Percentiles rank a stretch among this genome's conserved stretches.
phyloP scores from a whole-genome alignment of 92 coral and sea anemone genomes.

The Parazoanthus darwini region DNA sequence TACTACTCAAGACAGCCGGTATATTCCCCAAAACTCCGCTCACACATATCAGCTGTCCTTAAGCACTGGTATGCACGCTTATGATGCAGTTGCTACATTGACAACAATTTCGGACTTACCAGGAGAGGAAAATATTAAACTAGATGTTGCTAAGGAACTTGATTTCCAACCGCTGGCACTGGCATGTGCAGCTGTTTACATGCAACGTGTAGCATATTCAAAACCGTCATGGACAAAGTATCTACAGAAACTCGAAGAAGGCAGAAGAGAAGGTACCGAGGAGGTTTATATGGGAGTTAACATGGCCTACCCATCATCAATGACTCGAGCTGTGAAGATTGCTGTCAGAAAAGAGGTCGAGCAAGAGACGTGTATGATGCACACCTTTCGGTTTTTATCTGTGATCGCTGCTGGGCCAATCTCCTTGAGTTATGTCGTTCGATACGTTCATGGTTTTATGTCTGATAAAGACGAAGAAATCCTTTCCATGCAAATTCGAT shows the following conservation, averaged over 20 bases:
- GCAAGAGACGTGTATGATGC: neutral
- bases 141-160: neutral
- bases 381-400: constrained; percentile 21
- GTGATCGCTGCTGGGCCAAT: neutral
- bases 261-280: constrained; percentile 38
- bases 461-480: constrained; percentile 7
- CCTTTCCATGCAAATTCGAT: neutral
- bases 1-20: constrained; percentile 32
- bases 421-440: neutral
- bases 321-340: constrained; percentile 23
- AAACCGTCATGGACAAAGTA: constrained; percentile 26
- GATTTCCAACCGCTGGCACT: no score
- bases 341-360: constrained; percentile 9
- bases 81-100: constrained; percentile 1
- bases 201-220: neutral
- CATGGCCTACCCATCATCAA: neutral
- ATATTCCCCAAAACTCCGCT: neutral
- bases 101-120: neutral
- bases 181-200: no score
- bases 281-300: neutral
- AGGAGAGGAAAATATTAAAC: neutral
- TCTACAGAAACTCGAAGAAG: constrained; percentile 30
- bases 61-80: neutral
- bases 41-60: neutral
- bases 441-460: neutral